Base-by-base conservation (phyloP, 2,797 vertebrate genomes). In the Echeneis naucrates region DNA sequence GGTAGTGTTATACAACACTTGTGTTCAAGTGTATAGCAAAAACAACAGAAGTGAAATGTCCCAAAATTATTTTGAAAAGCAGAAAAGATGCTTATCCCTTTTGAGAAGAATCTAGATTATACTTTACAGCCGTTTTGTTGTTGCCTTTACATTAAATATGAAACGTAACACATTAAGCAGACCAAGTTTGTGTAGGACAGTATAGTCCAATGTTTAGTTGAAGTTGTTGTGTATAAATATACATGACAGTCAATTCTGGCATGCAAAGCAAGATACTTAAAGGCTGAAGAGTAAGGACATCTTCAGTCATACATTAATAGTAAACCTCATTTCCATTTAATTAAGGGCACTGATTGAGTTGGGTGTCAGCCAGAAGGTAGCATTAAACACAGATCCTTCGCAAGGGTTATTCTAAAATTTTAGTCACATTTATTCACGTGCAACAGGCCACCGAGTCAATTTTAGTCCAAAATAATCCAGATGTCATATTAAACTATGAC, bases 301-400 rank as follows among this genome's bases (percentile, higher is more conserved):
- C 12, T 9, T 13, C 11, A 24, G 3, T 3, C 30, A 13, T 48
- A 27, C 9, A 54, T 33, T 50, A 11, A 38, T n/a, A 23, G 44
- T 16, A 16, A 61, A 53, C 27, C 26, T 27, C 0, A 4, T 23
- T 72, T n/a, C 44, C 35, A 19, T 55, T 63, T 23, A 54, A 73
- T 45, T 24, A 70, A 27, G n/a, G 54, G 30, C 2, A 38, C 23
- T 19, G 23, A 51, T 51, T 21, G n/a, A 60, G 17, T 19, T 61
- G 57, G 37, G 10, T 50, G 47, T 53, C 2, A 0, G 60, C 37
- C 40, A 48, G 27, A 11, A 17, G 23, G 37, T 45, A 38, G 70
- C 12, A 38, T 57, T 56, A 52, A 68, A 44, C 13, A 60, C 11
- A 27, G 27, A 42, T 56, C 33, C 35, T 44, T 21, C 37, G 42